Conservation (phyloP, 1,140 invertebrate genomes). For the Drosophila punjabiensis region DNA sequence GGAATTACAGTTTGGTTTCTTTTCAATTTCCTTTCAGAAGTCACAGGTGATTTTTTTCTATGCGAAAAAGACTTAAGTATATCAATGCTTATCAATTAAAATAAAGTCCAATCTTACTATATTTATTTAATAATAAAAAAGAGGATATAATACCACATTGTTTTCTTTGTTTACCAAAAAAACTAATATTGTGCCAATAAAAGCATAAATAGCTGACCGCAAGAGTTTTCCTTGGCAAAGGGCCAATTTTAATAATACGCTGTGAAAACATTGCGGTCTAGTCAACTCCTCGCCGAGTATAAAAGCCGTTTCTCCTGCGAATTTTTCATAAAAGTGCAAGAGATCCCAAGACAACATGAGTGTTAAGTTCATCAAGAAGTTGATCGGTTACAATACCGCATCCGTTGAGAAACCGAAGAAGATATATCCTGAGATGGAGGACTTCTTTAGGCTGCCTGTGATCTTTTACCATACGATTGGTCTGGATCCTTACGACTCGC, state of each 20-base stretch:
- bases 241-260: not conserved
- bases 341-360: not conserved
- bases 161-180: too few relatives aligned
- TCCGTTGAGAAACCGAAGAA: not conserved
- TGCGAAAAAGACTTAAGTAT: too few relatives aligned
- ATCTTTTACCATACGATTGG: conserved; percentile 50
- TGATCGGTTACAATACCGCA: not conserved
- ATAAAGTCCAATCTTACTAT: too few relatives aligned
- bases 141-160: too few relatives aligned
- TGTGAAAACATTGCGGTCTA: not conserved
- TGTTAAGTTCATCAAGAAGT: conserved; percentile 5
- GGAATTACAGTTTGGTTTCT: too few relatives aligned
- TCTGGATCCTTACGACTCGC: conserved; percentile 42
- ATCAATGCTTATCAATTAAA: too few relatives aligned
- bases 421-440: conserved; percentile 10
- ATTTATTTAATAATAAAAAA: too few relatives aligned
- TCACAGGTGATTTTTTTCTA: too few relatives aligned
- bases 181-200: not conserved
- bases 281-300: conserved; percentile 8
- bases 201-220: not conserved
- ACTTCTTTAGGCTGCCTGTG: conserved; percentile 51
- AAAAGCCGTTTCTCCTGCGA: not conserved
- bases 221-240: not conserved
- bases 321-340: not conserved
- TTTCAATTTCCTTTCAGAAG: too few relatives aligned